These are phyloP conservation scores for Leucophenga montana DNA, from an alignment of 2,888 invertebrate genomes.

Conservation along the genomic window DNA sequence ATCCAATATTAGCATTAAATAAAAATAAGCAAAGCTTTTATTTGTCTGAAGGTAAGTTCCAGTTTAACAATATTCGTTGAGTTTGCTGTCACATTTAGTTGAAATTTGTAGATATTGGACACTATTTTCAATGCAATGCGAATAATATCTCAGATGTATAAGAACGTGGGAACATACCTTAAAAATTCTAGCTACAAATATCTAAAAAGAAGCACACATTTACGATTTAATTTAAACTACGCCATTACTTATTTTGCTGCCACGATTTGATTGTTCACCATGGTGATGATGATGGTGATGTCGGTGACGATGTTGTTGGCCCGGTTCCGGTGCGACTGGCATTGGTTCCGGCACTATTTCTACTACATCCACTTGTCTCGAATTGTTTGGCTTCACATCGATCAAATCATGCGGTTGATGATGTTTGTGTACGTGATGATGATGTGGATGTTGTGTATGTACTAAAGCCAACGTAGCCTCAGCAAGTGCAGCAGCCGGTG, in stretches of 20 bases:
- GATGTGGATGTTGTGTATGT: background rate
- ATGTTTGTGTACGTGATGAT: constrained; percentile 33
- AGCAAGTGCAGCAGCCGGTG: background rate
- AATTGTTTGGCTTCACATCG: constrained; percentile 53
- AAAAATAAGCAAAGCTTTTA: too few species aligned
- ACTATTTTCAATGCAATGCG: too few species aligned
- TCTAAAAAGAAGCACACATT: constrained; percentile 12
- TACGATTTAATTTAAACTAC: background rate
- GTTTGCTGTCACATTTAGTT: too few species aligned
- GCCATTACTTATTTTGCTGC: constrained; percentile 51
- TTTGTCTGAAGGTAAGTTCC: too few species aligned
- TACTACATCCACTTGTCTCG: constrained; percentile 50
- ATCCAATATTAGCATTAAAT: too few species aligned
- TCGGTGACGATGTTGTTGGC: constrained; percentile 51
- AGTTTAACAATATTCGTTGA: too few species aligned
- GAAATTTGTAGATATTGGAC: too few species aligned
- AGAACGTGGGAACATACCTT: too few species aligned
- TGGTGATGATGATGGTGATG: constrained; percentile 52
- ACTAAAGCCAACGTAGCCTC: constrained; percentile 21
- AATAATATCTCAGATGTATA: too few species aligned
- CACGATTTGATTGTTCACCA: constrained; percentile 25
- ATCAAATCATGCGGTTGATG: constrained; percentile 39
- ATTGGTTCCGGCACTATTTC: constrained; percentile 13
- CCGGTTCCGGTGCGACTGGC: constrained; percentile 26
- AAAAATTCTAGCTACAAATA: background rate